Percentiles rank a stretch among this genome's conserved stretches.
Conservation (phyloP, 2,888 invertebrate genomes). For the Microchrysa polita region DNA sequence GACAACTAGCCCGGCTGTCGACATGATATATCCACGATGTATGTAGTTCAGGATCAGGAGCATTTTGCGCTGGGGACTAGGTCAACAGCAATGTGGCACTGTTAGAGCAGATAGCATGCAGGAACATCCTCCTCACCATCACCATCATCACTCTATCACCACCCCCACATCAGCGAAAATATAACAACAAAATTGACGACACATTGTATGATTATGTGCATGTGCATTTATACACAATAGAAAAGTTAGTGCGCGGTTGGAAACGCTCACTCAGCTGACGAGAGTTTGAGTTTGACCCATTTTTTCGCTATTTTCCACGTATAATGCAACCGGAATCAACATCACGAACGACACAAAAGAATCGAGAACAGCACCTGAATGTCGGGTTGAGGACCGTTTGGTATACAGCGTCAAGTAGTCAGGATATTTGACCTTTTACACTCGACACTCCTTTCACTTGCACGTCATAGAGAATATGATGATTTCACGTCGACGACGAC, state of each 20-base stretch:
- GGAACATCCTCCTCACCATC: no score
- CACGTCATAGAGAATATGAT: no score
- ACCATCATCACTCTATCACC: not conserved
- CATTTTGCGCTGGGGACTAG: conserved; percentile 22
- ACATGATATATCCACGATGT: not conserved
- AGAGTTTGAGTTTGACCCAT: conserved; percentile 20
- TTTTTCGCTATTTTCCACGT: not conserved
- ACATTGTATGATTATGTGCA: not conserved
- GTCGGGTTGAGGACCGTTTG: not conserved
- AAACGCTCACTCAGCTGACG: conserved; percentile 11
- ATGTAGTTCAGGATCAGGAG: conserved; percentile 38
- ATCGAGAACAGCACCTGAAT: not conserved
- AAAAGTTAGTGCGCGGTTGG: no score
- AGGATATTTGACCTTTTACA: not conserved
- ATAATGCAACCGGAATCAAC: not conserved
- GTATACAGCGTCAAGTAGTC: not conserved
- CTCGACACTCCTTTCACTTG: not conserved
- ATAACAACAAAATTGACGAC: not conserved
- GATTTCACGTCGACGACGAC: no score
- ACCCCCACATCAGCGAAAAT: not conserved
- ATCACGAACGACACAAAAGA: not conserved
- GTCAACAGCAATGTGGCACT: conserved; percentile 34
- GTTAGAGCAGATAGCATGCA: not conserved
- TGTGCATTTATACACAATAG: conserved; percentile 14
- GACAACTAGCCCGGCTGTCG: not conserved